A percentile compares a stretch with the other conserved stretches of the same genome.
Evolutionary conservation across 2,113 vertebrate genomes (phyloP).

Genomic region (Struthidea cinerea): DNA sequence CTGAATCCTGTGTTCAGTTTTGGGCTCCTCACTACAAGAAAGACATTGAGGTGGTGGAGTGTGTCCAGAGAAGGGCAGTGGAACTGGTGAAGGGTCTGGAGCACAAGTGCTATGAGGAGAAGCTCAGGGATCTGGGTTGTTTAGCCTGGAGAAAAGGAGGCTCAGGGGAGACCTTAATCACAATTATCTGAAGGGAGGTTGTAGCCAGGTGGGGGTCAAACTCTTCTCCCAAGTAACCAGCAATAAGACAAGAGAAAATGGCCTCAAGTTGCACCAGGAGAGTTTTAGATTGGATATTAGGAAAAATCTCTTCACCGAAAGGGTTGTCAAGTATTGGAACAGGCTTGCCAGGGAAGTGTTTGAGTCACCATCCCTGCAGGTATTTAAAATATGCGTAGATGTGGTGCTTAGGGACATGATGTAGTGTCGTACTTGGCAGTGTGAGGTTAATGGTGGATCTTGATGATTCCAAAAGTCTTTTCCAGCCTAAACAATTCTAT

Average conservation of each 20-base stretch:
- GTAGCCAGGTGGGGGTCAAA: neutral
- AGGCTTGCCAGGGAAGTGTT: neutral
- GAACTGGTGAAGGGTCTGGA: neutral
- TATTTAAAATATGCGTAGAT: neutral
- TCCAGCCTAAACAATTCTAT: neutral
- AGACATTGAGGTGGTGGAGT: neutral
- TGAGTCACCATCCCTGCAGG: neutral
- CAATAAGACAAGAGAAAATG: neutral
- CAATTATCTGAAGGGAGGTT: neutral
- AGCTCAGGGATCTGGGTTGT: neutral
- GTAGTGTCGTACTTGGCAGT: neutral
- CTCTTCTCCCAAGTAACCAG: neutral
- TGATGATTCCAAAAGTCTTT: neutral
- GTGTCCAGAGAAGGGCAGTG: neutral
- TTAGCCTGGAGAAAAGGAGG: neutral
- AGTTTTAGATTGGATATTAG: neutral
- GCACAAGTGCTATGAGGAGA: neutral
- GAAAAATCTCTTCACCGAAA: neutral
- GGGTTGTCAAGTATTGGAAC: neutral
- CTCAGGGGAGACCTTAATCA: neutral
- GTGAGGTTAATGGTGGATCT: neutral
- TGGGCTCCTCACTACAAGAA: neutral
- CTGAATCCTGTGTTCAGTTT: neutral
- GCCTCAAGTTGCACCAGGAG: neutral
- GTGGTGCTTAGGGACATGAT: neutral